Evolutionary conservation across 2,888 invertebrate species (phyloP).

Genomic region (Aromia moschata): DNA sequence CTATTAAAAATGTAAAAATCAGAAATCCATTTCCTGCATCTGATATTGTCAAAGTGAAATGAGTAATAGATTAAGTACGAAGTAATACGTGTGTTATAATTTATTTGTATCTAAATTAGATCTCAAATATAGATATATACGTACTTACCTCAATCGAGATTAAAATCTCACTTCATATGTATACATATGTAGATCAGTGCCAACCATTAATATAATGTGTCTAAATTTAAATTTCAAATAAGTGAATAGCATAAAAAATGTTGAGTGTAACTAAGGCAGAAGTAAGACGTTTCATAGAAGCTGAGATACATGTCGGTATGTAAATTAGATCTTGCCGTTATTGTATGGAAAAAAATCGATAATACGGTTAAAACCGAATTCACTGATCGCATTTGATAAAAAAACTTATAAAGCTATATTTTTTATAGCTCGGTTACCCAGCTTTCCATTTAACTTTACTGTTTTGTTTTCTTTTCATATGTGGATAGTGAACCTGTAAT

Average conservation of each 20-base stretch:
- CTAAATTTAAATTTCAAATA: constrained; percentile 21
- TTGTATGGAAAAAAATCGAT: constrained; percentile 3
- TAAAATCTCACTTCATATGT: constrained; percentile 17
- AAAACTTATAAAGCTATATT: too few relatives aligned
- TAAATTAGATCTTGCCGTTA: constrained; percentile 11
- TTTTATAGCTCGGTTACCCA: too few relatives aligned
- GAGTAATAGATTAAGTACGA: constrained; percentile 1
- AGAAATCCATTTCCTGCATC: constrained; percentile 8
- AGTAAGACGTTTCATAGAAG: constrained; percentile 1
- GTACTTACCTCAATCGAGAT: constrained; percentile 12
- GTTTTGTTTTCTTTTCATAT: too few relatives aligned
- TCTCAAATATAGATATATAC: constrained; percentile 21
- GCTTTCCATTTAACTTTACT: too few relatives aligned
- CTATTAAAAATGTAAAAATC: constrained; percentile 3
- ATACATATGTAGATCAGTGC: constrained; percentile 28
- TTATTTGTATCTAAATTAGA: constrained; percentile 9
- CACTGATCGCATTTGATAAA: constrained; percentile 29
- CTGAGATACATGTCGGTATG: neutral
- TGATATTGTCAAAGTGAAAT: constrained; percentile 3
- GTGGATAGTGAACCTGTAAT: too few relatives aligned
- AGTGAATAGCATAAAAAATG: constrained; percentile 12
- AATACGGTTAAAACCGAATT: constrained; percentile 7
- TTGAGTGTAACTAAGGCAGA: constrained; percentile 7
- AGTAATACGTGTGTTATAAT: constrained; percentile 7
- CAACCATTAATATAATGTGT: constrained; percentile 23